Evolutionary conservation across 2,113 vertebrate genomes (phyloP), one percentile per base, ranked within the genome.

Genomic region (Columba janthina): DNA sequence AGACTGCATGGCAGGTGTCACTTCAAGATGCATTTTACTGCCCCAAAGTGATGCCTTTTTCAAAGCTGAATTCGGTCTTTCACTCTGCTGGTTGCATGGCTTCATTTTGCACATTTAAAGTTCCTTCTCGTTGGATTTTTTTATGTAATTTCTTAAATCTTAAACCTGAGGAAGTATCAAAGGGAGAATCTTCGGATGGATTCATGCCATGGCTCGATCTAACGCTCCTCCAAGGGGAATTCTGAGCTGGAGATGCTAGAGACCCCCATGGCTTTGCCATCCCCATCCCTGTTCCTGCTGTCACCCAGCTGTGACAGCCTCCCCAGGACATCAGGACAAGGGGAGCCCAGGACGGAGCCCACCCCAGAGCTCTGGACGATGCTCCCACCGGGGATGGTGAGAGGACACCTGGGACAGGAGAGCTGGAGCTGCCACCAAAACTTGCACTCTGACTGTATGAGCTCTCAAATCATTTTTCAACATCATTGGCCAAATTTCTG

Each of bases 271-370:
- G 36, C 50, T 75, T 42, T 74, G 73, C 50, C 44, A 11, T 22
- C 31, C 18, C n/a, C 11, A 54, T 31, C 32, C 21, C 57, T 0
- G 0, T 28, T 87, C 25, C 67, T 25, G 7, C 40, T 70, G 54
- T 48, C 24, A 32, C 61, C 60, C 11, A 40, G 16, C 20, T 1
- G 2, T 31, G 11, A 28, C 15, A 67, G 67, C 20, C 26, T 40
- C 40, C 36, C 20, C 31, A 26, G 64, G 44, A 7, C 54, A 0
- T 1, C 15, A 15, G 40, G 8, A 19, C 0, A 4, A 69, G 15
- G 34, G 44, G 25, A 79, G 8, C 12, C 48, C 22, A 12, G 48
- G 57, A 62, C 1, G 2, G 67, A 74, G 56, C 42, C 34, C 29
- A n/a, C 6, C 24, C 25, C 65, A 29, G 28, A 12, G 53, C 28